Base-by-base conservation (phyloP, 1,140 invertebrate genomes). In the Neelides sp. region DNA sequence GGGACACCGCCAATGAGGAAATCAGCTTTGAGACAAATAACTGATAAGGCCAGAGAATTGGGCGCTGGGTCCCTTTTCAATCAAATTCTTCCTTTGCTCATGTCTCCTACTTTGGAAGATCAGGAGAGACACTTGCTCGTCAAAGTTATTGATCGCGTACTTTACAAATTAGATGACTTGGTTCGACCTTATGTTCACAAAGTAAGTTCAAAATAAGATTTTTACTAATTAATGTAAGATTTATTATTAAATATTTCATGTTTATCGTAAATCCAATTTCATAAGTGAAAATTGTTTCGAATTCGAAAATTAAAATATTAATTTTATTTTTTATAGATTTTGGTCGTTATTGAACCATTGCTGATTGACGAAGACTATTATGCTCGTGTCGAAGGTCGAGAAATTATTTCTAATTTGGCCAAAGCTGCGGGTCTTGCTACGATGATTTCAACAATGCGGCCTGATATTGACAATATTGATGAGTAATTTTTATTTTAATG, bases 291-390 rank as follows among this genome's bases (percentile, higher is more conserved):
- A 45, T 12, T 36, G 7, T 37, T 15, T 48, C n/a, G n/a, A n/a
- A n/a, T n/a, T n/a, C n/a, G n/a, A n/a, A 28, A 37, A 28, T 36
- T 47, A 42, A 58, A 52, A 58, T 47, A 61, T 58, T 48, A 47
- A 45, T 68, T 51, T 41, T 47, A 10, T 23, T 47, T 46, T 67
- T 36, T 52, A n/a, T n/a, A 81, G 77, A 98, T 97, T 65, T 72
- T 98, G 24, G 95, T 99, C 1, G 96, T 99, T 1, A 99, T 99
- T 68, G 95, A 99, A 71, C 96, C 96, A 0, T 70, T 99, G 27
- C 71, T 99, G 4, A 99, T 99, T 68, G 96, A 99, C 68, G 96
- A 99, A 77, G 96, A 99, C 71, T 99, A 99, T 67, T 99, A 98
- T 71, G 95, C 96, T 34, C 82, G 96, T 66, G 95, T 98, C 4